Conservation (phyloP, 37 sponge, comb jelly and placozoan genomes). For the Theonella swinhoei region DNA sequence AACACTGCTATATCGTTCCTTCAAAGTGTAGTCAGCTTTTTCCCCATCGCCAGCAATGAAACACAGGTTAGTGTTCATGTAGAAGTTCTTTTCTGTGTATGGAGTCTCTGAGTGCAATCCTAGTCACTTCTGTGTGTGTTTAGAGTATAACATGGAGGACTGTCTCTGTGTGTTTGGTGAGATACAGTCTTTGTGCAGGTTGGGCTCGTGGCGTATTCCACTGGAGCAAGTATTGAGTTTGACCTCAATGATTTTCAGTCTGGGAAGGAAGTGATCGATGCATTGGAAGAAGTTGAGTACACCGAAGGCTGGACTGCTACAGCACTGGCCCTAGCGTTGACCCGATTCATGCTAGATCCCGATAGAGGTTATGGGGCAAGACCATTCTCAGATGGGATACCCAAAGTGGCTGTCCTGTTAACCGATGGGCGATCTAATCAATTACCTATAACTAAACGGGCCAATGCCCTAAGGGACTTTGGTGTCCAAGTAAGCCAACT, state of each 20-base stretch:
- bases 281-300: conserved; percentile 11
- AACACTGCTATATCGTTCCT: conserved; percentile 65
- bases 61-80: conserved; percentile 50
- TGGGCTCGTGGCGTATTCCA: conserved; percentile 74
- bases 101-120: background rate
- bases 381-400: conserved; percentile 68
- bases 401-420: conserved; percentile 78
- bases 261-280: background rate
- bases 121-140: too few species aligned
- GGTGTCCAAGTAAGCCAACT: conserved; percentile 57
- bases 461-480: conserved; percentile 46
- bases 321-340: conserved; percentile 47
- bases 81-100: too few species aligned
- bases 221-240: conserved; percentile 40
- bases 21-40: conserved; percentile 62
- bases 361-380: conserved; percentile 61
- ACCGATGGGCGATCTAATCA: conserved; percentile 90
- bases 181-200: conserved; percentile 58
- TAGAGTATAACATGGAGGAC: background rate
- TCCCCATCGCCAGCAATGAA: conserved; percentile 55
- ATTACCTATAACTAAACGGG: conserved; percentile 15
- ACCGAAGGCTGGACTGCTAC: conserved; percentile 77
- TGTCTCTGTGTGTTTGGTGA: background rate
- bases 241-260: conserved; percentile 37
- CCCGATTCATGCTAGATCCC: conserved; percentile 46